A percentile compares a stretch with the other conserved stretches of the same genome.
Evolutionary conservation across 1,140 invertebrate species (phyloP).

Genomic region (Brevipalpus yothersi): DNA sequence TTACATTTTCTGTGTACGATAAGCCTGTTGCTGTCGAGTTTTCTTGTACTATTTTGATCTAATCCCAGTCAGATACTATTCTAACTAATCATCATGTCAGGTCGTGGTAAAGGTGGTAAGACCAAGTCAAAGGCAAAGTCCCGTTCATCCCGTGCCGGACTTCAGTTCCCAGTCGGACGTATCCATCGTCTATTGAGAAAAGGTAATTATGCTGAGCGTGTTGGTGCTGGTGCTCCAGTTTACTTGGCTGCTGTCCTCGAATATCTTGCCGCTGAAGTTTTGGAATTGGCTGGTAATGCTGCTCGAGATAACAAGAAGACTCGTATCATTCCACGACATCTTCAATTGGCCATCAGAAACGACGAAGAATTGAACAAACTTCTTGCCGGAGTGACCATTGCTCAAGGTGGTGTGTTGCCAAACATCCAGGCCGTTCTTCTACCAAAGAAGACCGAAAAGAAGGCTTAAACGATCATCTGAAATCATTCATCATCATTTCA

Average conservation of each 20-base stretch:
- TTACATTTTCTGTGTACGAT: too few species aligned
- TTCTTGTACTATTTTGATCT: too few species aligned
- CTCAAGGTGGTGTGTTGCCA: conserved; percentile 55
- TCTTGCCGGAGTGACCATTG: conserved; percentile 50
- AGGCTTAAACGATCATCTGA: background rate
- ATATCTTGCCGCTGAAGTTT: conserved; percentile 31
- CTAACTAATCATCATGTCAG: conserved; percentile 19
- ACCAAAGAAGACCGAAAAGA: conserved; percentile 34
- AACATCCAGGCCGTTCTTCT: conserved; percentile 44
- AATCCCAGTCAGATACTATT: too few species aligned
- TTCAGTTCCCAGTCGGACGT: conserved; percentile 39
- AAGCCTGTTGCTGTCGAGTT: too few species aligned
- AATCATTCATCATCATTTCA: background rate
- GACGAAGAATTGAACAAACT: conserved; percentile 61
- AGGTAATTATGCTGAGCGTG: conserved; percentile 27
- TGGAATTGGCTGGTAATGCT: conserved; percentile 41
- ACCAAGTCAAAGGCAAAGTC: conserved; percentile 30
- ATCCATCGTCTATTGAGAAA: conserved; percentile 39
- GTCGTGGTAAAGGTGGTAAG: conserved; percentile 26
- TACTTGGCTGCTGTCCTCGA: conserved; percentile 30
- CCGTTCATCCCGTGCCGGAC: conserved; percentile 33
- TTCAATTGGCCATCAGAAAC: conserved; percentile 54
- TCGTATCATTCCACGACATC: conserved; percentile 51
- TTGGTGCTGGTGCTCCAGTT: conserved; percentile 28
- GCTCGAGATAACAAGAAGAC: conserved; percentile 34